Percentiles rank a stretch among this genome's conserved stretches.
These are phyloP conservation scores for Dicrurus megarhynchus DNA, from an alignment of 2,113 vertebrate genomes.

Conservation along the genomic window DNA sequence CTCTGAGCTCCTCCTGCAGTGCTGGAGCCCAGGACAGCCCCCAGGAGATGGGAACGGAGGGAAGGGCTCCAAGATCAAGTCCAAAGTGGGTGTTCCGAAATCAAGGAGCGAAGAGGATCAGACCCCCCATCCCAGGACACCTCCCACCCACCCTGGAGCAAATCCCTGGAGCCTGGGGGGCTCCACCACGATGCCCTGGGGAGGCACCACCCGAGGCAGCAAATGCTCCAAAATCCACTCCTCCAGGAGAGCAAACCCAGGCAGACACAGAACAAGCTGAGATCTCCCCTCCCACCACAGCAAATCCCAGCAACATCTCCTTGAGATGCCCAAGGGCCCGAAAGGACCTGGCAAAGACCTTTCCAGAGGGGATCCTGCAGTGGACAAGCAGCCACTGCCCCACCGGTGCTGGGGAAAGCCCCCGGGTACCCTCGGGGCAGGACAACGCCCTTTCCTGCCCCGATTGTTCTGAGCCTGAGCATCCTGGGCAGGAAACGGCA, in stretches of 20 bases:
- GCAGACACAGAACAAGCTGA: accelerated
- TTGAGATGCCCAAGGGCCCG: accelerated
- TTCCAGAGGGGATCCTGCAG: neutral
- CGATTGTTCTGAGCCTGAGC: neutral
- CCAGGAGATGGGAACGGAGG: neutral
- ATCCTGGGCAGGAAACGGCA: neutral
- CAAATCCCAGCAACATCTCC: neutral
- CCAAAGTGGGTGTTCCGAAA: neutral
- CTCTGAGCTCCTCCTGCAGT: neutral
- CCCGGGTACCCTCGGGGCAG: neutral
- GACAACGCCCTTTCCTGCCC: neutral
- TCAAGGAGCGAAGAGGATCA: neutral
- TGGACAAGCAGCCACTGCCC: neutral
- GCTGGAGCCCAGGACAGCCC: neutral
- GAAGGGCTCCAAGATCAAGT: neutral
- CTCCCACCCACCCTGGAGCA: accelerated
- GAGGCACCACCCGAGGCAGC: neutral
- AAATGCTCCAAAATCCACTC: neutral
- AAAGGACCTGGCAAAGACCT: neutral
- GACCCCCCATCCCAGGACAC: neutral
- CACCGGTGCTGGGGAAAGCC: neutral
- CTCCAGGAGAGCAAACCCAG: neutral
- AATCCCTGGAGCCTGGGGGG: neutral
- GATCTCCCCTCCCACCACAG: neutral
- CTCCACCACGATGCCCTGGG: neutral